Evolutionary conservation across 2,113 vertebrate species (phyloP), one percentile per base, ranked within the genome.

Genomic region (Onychorhynchus coronatus): DNA sequence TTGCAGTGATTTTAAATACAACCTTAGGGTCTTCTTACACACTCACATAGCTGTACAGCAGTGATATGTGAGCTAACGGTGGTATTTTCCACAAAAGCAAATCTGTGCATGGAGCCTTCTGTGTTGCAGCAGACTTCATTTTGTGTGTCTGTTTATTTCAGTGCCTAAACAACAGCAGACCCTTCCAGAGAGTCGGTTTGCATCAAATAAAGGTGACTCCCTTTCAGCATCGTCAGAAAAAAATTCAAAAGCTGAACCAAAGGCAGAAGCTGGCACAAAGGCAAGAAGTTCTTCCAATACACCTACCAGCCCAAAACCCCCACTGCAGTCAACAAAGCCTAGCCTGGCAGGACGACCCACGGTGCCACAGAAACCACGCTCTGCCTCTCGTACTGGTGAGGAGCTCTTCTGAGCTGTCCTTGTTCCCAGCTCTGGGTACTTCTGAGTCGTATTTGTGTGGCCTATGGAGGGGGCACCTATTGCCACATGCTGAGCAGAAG

Each of bases 281-380:
- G 72, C 98, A 35, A 98, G 98, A 90, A 98, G 97, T 78, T 97
- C 98, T 25, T 96, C 97, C 61, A 90, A 97, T 55, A 98, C 98
- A 3, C 98, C 98, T 0, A 97, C 98, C 5, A 99, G 98, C 93
- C 98, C 99, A 1, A 99, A 99, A 94, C 98, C 99, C 7, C 98
- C 97, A 9, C 97, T 98, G 41, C 99, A 99, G 94, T 98, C 98
- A 27, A 61, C 98, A 8, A 99, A 99, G 94, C 99, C 99, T 16
- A 93, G 97, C 70, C 97, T 98, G 68, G 97, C 98, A 33, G 98
- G 98, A 47, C 98, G 99, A 19, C 99, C 99, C 46, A 96, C 97
- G 20, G 98, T 99, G 94, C 98, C 98, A 0, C 99, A 98, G 97
- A 99, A 99, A 70, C 99, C 99, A 1, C 98, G 99, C 73, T 98